Conservation (phyloP, 2,888 invertebrate genomes). For the Imbricaverruca yamaguchii region DNA sequence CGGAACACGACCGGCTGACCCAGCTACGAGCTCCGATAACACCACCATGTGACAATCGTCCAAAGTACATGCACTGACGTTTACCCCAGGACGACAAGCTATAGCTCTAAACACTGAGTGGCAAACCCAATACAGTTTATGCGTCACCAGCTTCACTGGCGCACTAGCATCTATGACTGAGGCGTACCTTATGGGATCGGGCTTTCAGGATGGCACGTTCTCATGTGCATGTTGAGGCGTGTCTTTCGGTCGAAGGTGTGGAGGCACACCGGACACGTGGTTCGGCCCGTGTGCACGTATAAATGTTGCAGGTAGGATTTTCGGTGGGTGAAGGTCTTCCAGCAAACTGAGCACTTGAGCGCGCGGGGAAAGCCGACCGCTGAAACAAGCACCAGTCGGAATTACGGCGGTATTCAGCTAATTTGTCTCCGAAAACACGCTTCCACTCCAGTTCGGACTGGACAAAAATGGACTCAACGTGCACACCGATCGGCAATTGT, state of each 20-base stretch:
- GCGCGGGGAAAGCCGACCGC: neutral
- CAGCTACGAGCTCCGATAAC: neutral
- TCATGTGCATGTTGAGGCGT: neutral
- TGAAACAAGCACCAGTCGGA: neutral
- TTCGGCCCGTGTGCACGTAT: neutral
- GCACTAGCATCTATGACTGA: neutral
- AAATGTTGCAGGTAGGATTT: slow-evolving; percentile 6
- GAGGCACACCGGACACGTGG: neutral
- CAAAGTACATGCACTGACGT: too few species aligned
- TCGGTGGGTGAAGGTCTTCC: neutral
- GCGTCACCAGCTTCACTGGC: neutral
- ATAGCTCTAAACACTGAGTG: too few species aligned
- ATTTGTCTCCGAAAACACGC: too few species aligned
- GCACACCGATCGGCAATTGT: too few species aligned
- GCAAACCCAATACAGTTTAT: too few species aligned
- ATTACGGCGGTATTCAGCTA: neutral
- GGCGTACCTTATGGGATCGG: neutral
- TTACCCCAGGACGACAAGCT: neutral
- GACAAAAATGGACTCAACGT: too few species aligned
- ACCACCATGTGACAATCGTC: too few species aligned
- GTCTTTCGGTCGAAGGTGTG: slow-evolving; percentile 9
- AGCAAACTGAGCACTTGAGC: neutral
- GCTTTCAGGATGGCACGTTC: neutral
- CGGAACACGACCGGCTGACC: too few species aligned
- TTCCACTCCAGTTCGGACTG: too few species aligned